These are phyloP conservation scores for Noturus placidus DNA, from an alignment of 2,113 vertebrate species.

Conservation along the genomic window DNA sequence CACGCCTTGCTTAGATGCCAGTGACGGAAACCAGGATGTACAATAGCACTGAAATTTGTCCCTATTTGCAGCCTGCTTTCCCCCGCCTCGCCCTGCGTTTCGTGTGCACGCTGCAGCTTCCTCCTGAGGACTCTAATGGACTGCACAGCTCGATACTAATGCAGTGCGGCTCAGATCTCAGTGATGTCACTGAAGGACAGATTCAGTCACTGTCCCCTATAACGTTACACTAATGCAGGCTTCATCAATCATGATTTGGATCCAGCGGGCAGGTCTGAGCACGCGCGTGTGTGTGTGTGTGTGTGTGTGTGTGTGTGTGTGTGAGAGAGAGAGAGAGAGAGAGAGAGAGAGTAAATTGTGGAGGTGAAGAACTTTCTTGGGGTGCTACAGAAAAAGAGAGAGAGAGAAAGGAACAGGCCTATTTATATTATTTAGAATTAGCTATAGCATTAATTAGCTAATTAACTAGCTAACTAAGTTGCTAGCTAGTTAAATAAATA, in stretches of 20 bases:
- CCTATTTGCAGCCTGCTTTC: background rate
- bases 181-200: constrained; percentile 78
- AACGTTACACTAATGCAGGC: constrained; percentile 82
- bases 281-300: constrained; percentile 14
- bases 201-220: constrained; percentile 78
- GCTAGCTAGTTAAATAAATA: background rate
- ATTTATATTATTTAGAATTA: background rate
- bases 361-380: background rate
- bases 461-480: background rate
- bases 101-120: constrained; percentile 59
- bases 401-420: background rate
- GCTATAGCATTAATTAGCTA: background rate
- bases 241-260: constrained; percentile 87
- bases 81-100: background rate
- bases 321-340: background rate
- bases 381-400: background rate
- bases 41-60: background rate
- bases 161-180: constrained; percentile 80
- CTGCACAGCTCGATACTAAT: constrained; percentile 80
- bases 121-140: constrained; percentile 86
- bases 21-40: background rate
- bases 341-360: background rate
- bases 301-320: background rate
- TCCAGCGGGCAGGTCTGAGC: constrained; percentile 18
- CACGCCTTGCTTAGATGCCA: background rate